phyloP scores from a whole-genome alignment of 92 coral and sea anemone genomes.

The Umimayanthus chanpuru region DNA sequence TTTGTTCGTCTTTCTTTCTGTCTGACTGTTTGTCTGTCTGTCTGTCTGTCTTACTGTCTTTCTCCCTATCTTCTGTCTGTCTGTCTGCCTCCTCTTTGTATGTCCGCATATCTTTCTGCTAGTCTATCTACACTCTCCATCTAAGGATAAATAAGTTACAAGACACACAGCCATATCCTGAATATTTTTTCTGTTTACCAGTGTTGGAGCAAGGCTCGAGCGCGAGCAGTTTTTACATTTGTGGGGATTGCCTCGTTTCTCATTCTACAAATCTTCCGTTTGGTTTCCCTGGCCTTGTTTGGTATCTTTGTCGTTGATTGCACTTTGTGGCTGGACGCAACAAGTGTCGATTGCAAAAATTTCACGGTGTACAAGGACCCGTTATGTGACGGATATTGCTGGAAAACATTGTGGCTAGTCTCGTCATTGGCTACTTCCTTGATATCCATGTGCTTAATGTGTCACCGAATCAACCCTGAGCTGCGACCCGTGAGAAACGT shows the following conservation, averaged over 20 bases:
- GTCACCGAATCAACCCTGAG: constrained; percentile 17
- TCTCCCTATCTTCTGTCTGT: too few relatives aligned
- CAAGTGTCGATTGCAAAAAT: constrained; percentile 66
- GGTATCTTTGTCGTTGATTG: constrained; percentile 67
- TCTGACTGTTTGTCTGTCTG: too few relatives aligned
- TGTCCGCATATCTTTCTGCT: too few relatives aligned
- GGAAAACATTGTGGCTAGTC: constrained; percentile 67
- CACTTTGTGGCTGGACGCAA: constrained; percentile 57
- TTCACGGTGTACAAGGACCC: constrained; percentile 55
- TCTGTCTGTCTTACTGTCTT: too few relatives aligned
- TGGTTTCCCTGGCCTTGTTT: constrained; percentile 59
- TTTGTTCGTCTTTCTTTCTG: too few relatives aligned
- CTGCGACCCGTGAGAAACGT: constrained; percentile 48
- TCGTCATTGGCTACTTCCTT: constrained; percentile 54
- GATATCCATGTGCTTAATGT: constrained; percentile 40
- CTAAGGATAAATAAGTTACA: too few relatives aligned
- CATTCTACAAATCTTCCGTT: constrained; percentile 58
- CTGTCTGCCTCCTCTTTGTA: too few relatives aligned
- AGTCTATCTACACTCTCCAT: too few relatives aligned
- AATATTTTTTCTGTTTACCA: background rate
- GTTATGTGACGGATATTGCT: constrained; percentile 61
- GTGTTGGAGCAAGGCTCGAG: background rate
- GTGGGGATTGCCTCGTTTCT: constrained; percentile 4
- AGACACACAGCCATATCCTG: too few relatives aligned
- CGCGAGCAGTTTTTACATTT: background rate